These are phyloP conservation scores for Tenthredo livida DNA, from an alignment of 2,888 invertebrate species.

Conservation along the genomic window DNA sequence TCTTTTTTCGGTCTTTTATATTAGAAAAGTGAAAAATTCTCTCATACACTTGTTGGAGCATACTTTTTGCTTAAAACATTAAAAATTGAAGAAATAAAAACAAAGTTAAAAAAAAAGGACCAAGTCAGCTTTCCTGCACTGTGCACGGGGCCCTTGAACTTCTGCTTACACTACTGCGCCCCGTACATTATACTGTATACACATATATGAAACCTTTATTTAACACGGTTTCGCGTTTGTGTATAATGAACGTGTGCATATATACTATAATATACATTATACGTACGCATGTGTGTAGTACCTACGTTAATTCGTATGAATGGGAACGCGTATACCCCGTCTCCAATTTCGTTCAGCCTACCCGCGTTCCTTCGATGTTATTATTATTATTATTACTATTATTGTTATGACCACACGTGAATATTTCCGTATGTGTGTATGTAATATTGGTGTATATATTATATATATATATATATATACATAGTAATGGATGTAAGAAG, in stretches of 20 bases:
- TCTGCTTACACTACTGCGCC: slow-evolving; percentile 9
- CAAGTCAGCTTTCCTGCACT: background rate
- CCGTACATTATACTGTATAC: background rate
- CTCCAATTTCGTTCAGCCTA: slow-evolving; percentile 37
- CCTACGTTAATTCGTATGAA: slow-evolving; percentile 37
- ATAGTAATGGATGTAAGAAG: background rate
- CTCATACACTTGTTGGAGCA: too few species aligned
- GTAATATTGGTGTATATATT: background rate
- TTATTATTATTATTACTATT: slow-evolving; percentile 36
- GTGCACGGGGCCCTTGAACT: background rate
- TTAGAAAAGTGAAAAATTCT: too few species aligned
- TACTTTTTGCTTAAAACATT: too few species aligned
- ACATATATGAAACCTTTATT: background rate
- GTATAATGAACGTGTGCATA: background rate
- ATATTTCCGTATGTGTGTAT: background rate
- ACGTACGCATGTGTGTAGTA: background rate
- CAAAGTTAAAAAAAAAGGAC: background rate
- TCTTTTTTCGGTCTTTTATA: too few species aligned
- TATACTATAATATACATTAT: background rate
- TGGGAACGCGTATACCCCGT: slow-evolving; percentile 41
- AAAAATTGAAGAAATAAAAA: background rate
- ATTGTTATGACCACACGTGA: slow-evolving; percentile 16
- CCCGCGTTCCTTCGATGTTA: background rate
- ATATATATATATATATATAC: background rate
- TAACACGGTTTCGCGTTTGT: background rate